A percentile compares a stretch with the other conserved stretches of the same genome.
phyloP scores from a whole-genome alignment of 37 sponge, comb jelly and placozoan species.

The Theonella swinhoei region DNA sequence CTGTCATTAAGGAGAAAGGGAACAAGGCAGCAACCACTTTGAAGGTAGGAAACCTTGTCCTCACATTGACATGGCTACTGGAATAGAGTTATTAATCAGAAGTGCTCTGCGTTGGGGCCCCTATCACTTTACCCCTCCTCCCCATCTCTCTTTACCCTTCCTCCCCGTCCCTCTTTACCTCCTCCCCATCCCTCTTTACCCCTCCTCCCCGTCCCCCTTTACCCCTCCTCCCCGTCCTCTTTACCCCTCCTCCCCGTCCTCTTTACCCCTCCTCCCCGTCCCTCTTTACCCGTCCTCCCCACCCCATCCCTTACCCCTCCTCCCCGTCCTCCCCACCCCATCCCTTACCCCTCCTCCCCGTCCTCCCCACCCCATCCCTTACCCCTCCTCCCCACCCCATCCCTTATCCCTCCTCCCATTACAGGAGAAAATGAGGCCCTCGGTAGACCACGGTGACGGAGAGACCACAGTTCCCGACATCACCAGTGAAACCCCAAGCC shows the following conservation, averaged over 20 bases:
- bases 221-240: too few species aligned
- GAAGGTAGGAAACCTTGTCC: slow-evolving; percentile 39
- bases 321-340: too few species aligned
- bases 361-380: too few species aligned
- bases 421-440: slow-evolving; percentile 39
- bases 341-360: too few species aligned
- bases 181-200: too few species aligned
- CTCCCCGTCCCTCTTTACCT: background rate
- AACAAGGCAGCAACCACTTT: slow-evolving; percentile 50
- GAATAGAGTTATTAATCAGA: background rate
- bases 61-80: background rate
- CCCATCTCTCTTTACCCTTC: background rate
- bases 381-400: too few species aligned
- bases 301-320: too few species aligned
- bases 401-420: background rate
- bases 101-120: background rate
- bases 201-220: too few species aligned
- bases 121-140: background rate
- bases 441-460: slow-evolving; percentile 24
- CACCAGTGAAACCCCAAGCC: background rate
- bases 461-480: background rate
- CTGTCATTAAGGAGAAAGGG: slow-evolving; percentile 59
- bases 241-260: too few species aligned
- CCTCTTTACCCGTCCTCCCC: too few species aligned
- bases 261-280: too few species aligned